Conservation (phyloP, 2,888 invertebrate genomes). For the Gymnosoma rotundatum region DNA sequence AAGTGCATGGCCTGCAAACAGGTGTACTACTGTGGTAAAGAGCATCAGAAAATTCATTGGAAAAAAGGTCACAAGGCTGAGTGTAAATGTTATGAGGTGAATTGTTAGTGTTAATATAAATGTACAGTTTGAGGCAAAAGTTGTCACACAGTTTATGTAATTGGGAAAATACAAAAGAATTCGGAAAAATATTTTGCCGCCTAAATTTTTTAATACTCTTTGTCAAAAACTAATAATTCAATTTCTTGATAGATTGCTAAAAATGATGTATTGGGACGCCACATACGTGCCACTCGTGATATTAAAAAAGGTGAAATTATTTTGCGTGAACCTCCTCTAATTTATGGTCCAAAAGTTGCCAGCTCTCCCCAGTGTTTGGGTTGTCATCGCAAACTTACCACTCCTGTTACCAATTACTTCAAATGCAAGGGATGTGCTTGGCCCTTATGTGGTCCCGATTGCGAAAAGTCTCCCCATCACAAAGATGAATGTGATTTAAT, state of each 20-base stretch:
- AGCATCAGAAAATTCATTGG: constrained; percentile 89
- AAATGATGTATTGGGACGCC: constrained; percentile 85
- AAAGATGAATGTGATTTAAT: constrained; percentile 86
- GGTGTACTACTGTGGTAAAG: constrained; percentile 87
- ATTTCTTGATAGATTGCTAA: constrained; percentile 82
- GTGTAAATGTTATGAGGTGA: constrained; percentile 83
- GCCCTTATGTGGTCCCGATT: constrained; percentile 86
- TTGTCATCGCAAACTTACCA: constrained; percentile 84
- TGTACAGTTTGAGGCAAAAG: constrained; percentile 20
- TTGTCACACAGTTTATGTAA: neutral
- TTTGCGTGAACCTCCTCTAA: constrained; percentile 86
- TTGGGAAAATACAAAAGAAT: neutral
- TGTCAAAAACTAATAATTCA: too few species aligned
- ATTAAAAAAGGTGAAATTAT: constrained; percentile 87
- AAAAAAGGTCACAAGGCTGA: constrained; percentile 86
- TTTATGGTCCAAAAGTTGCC: constrained; percentile 86
- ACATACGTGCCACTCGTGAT: constrained; percentile 86
- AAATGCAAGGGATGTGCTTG: constrained; percentile 86
- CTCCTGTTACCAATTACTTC: constrained; percentile 82
- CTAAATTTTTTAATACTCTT: neutral
- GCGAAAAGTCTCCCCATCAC: constrained; percentile 84
- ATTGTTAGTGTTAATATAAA: constrained; percentile 21
- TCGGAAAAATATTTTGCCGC: neutral
- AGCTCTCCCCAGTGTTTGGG: constrained; percentile 85
- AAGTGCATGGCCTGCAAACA: constrained; percentile 87